Percentiles rank a stretch among this genome's conserved stretches.
These are phyloP conservation scores for Eospalax fontanierii DNA, from an alignment of 2,797 vertebrate genomes.

Conservation along the genomic window DNA sequence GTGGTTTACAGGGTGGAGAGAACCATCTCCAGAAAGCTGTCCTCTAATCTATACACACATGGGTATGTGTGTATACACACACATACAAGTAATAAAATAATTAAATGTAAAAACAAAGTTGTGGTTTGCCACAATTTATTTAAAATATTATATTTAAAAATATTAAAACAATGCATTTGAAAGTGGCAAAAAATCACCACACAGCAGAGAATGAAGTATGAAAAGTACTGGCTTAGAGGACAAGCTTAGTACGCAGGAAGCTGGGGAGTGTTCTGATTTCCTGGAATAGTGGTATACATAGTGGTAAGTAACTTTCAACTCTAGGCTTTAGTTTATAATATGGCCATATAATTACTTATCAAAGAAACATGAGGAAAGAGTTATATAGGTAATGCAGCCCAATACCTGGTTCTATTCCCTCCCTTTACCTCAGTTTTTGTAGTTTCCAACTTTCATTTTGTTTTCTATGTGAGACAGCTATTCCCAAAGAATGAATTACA, in stretches of 20 bases:
- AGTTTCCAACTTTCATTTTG: no score
- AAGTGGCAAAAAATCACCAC: slow-evolving; percentile 54
- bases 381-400: slow-evolving; percentile 4
- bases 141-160: slow-evolving; percentile 62
- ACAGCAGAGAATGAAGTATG: slow-evolving; percentile 52
- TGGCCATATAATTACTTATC: slow-evolving; percentile 20
- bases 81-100: background rate
- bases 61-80: background rate
- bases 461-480: no score
- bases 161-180: background rate
- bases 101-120: slow-evolving; percentile 12
- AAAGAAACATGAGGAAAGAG: slow-evolving; percentile 45
- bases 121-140: slow-evolving; percentile 35
- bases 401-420: background rate
- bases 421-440: no score
- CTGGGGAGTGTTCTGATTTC: background rate
- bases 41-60: background rate
- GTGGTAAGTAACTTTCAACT: slow-evolving; percentile 46
- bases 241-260: background rate
- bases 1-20: background rate
- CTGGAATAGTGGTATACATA: background rate
- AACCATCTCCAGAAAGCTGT: background rate
- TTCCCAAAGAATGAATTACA: no score
- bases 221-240: slow-evolving; percentile 30
- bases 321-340: slow-evolving; percentile 56